phyloP scores from a whole-genome alignment of 2,113 vertebrate genomes.

The Bubalus kerabau region DNA sequence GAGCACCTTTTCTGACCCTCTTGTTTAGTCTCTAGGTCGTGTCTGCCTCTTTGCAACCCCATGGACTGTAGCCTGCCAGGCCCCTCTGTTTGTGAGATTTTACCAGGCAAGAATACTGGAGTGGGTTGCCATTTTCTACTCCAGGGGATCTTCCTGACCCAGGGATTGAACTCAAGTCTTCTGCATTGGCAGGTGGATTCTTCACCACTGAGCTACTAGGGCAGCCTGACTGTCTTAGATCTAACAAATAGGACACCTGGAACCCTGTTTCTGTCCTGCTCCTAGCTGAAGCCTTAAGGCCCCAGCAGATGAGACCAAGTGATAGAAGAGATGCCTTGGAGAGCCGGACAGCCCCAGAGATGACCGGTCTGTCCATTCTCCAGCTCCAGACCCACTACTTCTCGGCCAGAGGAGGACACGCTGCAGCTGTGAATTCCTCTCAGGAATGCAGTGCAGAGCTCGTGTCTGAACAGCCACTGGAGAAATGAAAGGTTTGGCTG shows the following conservation, averaged over 20 bases:
- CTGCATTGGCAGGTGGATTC: not conserved
- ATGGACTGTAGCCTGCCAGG: not conserved
- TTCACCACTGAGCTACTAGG: not conserved
- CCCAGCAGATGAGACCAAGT: not conserved
- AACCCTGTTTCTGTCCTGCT: not conserved
- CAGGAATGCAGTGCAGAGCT: accelerated
- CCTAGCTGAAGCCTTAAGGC: not conserved
- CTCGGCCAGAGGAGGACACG: accelerated
- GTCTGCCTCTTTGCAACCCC: not conserved
- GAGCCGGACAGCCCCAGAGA: not conserved
- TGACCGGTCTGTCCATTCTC: not conserved
- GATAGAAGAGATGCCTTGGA: not conserved
- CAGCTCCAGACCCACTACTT: not conserved
- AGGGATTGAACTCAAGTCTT: not conserved
- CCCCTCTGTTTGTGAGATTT: not conserved
- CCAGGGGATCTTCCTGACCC: not conserved
- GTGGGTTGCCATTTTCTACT: not conserved
- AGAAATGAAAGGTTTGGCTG: not conserved
- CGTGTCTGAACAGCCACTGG: accelerated
- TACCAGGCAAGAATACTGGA: not conserved
- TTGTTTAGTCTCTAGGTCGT: not conserved
- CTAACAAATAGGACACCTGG: not conserved
- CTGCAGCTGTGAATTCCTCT: not conserved
- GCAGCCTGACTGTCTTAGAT: not conserved
- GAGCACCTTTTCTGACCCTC: not conserved